These are phyloP conservation scores for Limnephilus rhombicus DNA, from an alignment of 2,888 invertebrate species.

Conservation along the genomic window DNA sequence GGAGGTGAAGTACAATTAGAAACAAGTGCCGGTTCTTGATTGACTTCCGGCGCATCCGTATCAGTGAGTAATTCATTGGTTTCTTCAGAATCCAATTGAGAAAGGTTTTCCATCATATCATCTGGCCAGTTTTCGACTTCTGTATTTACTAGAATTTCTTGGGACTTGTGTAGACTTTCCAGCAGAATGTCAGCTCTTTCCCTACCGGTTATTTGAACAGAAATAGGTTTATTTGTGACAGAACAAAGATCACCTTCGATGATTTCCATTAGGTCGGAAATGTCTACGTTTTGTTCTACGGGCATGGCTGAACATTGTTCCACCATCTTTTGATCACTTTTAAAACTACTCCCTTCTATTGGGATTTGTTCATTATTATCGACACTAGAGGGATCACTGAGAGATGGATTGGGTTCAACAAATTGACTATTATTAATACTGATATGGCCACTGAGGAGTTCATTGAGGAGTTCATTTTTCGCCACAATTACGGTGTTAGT, in stretches of 20 bases:
- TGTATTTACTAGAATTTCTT: background rate
- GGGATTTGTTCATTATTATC: slow-evolving; percentile 32
- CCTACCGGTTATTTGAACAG: slow-evolving; percentile 24
- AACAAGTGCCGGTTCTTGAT: background rate
- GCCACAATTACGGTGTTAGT: slow-evolving; percentile 18
- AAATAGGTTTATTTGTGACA: slow-evolving; percentile 7
- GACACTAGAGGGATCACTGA: slow-evolving; percentile 12
- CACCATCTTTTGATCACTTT: slow-evolving; percentile 5
- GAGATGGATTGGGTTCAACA: background rate
- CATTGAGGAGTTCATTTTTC: slow-evolving; percentile 11
- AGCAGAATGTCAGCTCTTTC: background rate
- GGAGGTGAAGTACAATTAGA: background rate
- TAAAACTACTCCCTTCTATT: slow-evolving; percentile 16
- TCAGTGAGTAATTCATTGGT: background rate
- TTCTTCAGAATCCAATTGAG: slow-evolving; percentile 11
- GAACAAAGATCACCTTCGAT: slow-evolving; percentile 48
- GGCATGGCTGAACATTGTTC: slow-evolving; percentile 4
- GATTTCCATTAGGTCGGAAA: slow-evolving; percentile 50
- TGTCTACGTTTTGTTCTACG: slow-evolving; percentile 31
- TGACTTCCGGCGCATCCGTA: background rate
- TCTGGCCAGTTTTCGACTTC: background rate
- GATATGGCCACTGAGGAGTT: slow-evolving; percentile 47
- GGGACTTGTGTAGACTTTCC: background rate
- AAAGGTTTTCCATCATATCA: background rate
- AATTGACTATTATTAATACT: slow-evolving; percentile 50